Evolutionary conservation across 2,797 vertebrate genomes (phyloP).

Genomic region (Chiroxiphia lanceolata): DNA sequence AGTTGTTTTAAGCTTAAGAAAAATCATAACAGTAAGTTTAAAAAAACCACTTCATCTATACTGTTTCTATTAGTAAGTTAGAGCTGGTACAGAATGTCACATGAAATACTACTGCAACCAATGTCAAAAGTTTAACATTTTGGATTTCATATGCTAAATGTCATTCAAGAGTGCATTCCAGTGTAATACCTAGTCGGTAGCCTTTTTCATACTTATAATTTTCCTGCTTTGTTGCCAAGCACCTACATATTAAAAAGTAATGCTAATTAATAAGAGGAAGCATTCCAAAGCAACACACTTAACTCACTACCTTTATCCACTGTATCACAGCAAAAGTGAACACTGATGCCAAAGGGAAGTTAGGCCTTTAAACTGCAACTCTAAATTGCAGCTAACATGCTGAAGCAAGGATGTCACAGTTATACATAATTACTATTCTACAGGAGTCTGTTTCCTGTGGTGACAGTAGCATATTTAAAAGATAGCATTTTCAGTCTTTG

Average conservation of each 20-base stretch:
- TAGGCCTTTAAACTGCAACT: conserved; percentile 44
- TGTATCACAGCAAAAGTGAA: conserved; percentile 16
- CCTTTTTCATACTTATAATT: conserved; percentile 13
- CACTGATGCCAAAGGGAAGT: conserved; percentile 32
- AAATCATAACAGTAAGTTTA: conserved; percentile 3
- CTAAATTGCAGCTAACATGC: conserved; percentile 37
- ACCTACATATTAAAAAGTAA: conserved; percentile 52
- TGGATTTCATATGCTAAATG: neutral
- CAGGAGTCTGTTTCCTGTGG: conserved; percentile 38
- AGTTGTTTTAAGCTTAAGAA: neutral
- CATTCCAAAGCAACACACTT: neutral
- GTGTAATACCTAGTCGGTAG: neutral
- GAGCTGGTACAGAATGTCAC: neutral
- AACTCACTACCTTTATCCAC: neutral
- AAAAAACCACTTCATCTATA: neutral
- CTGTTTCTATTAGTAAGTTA: neutral
- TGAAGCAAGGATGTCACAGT: conserved; percentile 50
- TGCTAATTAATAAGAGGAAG: conserved; percentile 22
- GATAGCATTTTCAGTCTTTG: conserved; percentile 45
- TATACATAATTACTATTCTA: conserved; percentile 41
- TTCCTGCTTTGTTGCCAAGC: conserved; percentile 25
- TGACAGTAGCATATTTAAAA: conserved; percentile 51
- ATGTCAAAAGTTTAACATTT: neutral
- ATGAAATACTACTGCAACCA: neutral
- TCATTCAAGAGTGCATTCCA: neutral